Evolutionary conservation across 2,888 invertebrate genomes (phyloP), one percentile per base, ranked within the genome.

Genomic region (Drosophila falleni): DNA sequence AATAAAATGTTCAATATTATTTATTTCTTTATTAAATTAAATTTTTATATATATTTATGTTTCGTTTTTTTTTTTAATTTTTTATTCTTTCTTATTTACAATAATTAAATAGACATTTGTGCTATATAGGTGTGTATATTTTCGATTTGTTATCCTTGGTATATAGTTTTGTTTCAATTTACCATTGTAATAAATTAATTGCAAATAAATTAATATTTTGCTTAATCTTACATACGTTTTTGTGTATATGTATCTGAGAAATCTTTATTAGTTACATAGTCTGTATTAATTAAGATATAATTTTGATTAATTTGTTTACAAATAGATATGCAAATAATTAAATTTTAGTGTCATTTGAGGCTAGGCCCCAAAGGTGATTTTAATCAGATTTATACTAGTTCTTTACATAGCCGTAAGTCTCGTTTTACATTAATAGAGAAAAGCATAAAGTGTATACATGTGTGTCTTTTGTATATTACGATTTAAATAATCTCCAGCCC

Each of bases 401-500:
- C 19, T 19, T 42, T 47, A 62, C n/a, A 39, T 23, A 51, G 54
- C 35, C 50, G 58, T 53, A 69, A 73, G 63, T 73, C 64, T 72
- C 46, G 55, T 51, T 71, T 71, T 39, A 19, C 15, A 46, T 65
- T 46, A 68, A 71, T 63, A 68, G 63, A 68, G 47, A 26, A 41
- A 50, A 63, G 47, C 46, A 49, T 16, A 51, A 51, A 41, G 26
- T 64, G 11, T 54, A 31, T 53, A 15, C 42, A 15, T 64, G 11
- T 54, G 35, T 55, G 16, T 66, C 5, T 2, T 56, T 50, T 59
- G 69, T 61, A 35, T 44, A 29, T 31, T 42, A 58, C 50, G 71
- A 73, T 80, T 73, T 15, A 84, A 87, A 87, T 88, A 86, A 86
- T 81, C 86, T 71, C 86, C 86, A 86, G 86, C 86, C 86, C 86